phyloP scores from a whole-genome alignment of 2,797 vertebrate genomes.

The Rhinichthys osculus region DNA sequence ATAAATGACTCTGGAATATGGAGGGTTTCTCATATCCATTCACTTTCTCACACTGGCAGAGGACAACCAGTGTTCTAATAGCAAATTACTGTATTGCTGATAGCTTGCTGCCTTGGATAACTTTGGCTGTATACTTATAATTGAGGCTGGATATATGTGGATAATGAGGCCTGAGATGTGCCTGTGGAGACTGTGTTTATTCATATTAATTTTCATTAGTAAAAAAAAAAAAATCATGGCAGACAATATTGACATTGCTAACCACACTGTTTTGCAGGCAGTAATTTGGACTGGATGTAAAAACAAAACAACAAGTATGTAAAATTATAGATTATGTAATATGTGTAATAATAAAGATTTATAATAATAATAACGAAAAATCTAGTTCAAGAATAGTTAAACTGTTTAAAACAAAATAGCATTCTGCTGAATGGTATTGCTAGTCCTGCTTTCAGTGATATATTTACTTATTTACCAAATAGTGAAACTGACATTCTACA shows the following conservation, averaged over 20 bases:
- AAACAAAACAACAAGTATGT: background rate
- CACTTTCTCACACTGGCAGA: background rate
- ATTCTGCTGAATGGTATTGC: background rate
- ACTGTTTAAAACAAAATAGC: background rate
- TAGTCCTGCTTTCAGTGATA: background rate
- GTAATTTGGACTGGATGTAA: background rate
- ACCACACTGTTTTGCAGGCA: background rate
- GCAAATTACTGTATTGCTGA: background rate
- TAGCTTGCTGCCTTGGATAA: conserved; percentile 10
- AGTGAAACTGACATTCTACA: background rate
- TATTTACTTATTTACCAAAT: background rate
- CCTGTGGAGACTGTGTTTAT: background rate
- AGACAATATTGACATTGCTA: background rate
- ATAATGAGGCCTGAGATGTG: conserved; percentile 14
- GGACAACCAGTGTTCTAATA: background rate
- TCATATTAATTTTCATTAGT: background rate
- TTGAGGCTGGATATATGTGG: background rate
- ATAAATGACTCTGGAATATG: background rate
- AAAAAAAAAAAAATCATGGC: background rate
- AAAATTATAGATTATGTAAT: background rate
- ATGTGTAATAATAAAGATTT: background rate
- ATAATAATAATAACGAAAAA: background rate
- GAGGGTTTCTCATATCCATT: background rate
- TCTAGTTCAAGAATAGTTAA: background rate
- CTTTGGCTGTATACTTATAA: background rate